Percentiles rank a stretch among this genome's conserved stretches.
Conservation (phyloP, 2,797 vertebrate species). For the Netta rufina region DNA sequence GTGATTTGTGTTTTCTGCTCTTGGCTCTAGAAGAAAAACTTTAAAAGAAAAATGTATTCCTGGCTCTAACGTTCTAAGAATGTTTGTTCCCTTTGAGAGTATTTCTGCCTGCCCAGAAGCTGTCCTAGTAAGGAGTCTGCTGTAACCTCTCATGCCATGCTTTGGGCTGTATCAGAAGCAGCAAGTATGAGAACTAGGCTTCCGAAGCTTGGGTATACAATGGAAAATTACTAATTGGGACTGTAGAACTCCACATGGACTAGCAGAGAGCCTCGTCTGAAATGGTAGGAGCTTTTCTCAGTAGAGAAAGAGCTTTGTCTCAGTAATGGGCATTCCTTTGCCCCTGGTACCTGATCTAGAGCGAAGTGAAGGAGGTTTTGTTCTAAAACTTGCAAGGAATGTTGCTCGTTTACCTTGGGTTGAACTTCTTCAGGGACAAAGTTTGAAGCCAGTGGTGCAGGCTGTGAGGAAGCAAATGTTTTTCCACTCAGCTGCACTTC, state of each 20-base stretch:
- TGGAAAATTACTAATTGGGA: background rate
- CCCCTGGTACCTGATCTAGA: background rate
- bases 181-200: background rate
- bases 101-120: background rate
- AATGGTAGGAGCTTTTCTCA: background rate
- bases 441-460: background rate
- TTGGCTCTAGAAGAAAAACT: conserved; percentile 1
- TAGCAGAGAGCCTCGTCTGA: background rate
- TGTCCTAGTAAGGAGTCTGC: background rate
- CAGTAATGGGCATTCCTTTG: background rate
- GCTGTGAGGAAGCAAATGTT: background rate
- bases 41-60: background rate
- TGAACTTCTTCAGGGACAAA: background rate
- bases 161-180: background rate
- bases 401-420: conserved; percentile 27
- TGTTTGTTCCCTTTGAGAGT: background rate
- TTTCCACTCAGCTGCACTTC: background rate
- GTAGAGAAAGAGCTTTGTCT: background rate
- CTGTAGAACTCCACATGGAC: background rate
- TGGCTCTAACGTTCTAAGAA: background rate
- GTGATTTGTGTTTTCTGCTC: conserved; percentile 6
- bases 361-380: background rate
- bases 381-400: conserved; percentile 32
- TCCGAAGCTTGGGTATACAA: background rate
- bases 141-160: background rate